Conservation (phyloP, 2,113 vertebrate species). For the Chinchilla lanigera region DNA sequence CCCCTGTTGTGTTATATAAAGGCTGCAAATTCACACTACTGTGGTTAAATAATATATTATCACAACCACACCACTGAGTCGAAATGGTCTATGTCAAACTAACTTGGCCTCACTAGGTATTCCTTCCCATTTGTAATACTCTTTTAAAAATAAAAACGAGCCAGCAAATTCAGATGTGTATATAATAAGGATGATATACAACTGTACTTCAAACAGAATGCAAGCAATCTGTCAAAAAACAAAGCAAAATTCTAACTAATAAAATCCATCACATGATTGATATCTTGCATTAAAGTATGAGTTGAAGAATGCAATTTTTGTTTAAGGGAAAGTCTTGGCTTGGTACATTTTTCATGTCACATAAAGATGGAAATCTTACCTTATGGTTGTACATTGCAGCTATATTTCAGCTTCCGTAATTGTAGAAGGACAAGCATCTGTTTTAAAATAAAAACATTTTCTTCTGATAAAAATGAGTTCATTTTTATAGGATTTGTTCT, state of each 20-base stretch:
- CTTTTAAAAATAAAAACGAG: constrained; percentile 77
- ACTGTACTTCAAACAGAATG: constrained; percentile 77
- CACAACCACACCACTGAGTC: constrained; percentile 51
- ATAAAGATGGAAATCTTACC: constrained; percentile 89
- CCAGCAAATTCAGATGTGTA: constrained; percentile 81
- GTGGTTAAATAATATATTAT: constrained; percentile 68
- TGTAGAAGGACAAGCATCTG: constrained; percentile 79
- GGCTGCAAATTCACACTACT: neutral
- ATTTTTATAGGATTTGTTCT: neutral
- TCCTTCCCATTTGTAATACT: constrained; percentile 79
- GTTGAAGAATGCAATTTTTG: constrained; percentile 88
- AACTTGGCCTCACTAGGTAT: constrained; percentile 68
- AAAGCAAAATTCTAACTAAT: constrained; percentile 86
- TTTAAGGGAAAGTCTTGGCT: constrained; percentile 85
- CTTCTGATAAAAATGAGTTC: constrained; percentile 56
- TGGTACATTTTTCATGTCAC: constrained; percentile 87
- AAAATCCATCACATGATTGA: constrained; percentile 87
- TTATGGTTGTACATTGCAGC: constrained; percentile 83
- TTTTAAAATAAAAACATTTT: constrained; percentile 68
- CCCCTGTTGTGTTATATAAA: constrained; percentile 15
- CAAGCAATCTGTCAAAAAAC: constrained; percentile 86
- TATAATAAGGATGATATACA: constrained; percentile 84
- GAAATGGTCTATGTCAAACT: constrained; percentile 61
- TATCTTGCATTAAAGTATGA: constrained; percentile 86
- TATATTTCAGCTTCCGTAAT: constrained; percentile 82